A percentile compares a stretch with the other conserved stretches of the same genome.
These are phyloP conservation scores for Synergus gifuensis DNA, from an alignment of 2,888 invertebrate species.

Conservation along the genomic window DNA sequence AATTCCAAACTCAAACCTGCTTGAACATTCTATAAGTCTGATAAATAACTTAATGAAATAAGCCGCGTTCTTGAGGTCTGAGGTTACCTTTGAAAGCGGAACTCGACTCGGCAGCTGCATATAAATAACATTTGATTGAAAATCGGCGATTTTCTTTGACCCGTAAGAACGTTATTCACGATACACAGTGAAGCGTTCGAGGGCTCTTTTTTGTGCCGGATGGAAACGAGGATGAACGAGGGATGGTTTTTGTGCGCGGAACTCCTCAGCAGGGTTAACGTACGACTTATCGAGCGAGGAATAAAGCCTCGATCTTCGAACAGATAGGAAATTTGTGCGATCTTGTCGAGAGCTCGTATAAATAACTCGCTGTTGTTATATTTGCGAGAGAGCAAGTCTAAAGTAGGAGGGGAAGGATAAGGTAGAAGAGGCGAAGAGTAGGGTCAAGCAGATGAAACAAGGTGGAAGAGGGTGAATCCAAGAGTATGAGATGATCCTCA, in stretches of 20 bases:
- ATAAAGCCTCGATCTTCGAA: constrained; percentile 39
- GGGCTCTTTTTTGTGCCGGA: constrained; percentile 18
- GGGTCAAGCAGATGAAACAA: constrained; percentile 39
- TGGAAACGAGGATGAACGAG: constrained; percentile 33
- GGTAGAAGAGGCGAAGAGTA: constrained; percentile 19
- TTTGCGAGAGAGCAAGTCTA: constrained; percentile 38
- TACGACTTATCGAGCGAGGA: constrained; percentile 41
- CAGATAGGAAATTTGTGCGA: constrained; percentile 39
- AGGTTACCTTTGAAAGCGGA: constrained; percentile 22
- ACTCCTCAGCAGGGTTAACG: constrained; percentile 39
- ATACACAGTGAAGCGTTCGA: constrained; percentile 26
- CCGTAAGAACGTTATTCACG: constrained; percentile 40
- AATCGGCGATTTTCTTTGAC: constrained; percentile 40
- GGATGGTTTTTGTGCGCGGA: constrained; percentile 34
- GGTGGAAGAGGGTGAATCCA: constrained; percentile 25
- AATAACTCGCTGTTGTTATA: constrained; percentile 40
- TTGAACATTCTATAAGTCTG: no score
- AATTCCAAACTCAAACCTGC: no score
- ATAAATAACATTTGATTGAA: constrained; percentile 38
- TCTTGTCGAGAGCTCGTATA: constrained; percentile 38
- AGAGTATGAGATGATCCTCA: constrained; percentile 24
- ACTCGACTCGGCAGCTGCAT: background rate
- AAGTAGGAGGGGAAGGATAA: constrained; percentile 27
- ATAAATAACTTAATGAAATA: constrained; percentile 17
- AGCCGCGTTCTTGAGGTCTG: constrained; percentile 9